These are phyloP conservation scores for Chascanopsetta lugubris DNA, from an alignment of 2,113 vertebrate genomes.

Conservation along the genomic window DNA sequence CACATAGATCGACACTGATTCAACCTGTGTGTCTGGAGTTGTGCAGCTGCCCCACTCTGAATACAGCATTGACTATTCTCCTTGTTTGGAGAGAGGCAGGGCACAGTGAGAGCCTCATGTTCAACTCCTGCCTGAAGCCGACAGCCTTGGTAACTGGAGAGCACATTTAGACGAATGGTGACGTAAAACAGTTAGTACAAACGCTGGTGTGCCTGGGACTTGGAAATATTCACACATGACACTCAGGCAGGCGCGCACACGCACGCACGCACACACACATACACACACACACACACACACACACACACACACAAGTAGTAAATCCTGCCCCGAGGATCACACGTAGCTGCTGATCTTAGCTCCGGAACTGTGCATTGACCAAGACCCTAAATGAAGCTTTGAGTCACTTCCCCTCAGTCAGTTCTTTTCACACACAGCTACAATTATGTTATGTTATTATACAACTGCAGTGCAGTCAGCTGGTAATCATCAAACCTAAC, in stretches of 20 bases:
- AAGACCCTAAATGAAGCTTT: neutral
- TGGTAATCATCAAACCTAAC: neutral
- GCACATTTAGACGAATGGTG: constrained; percentile 34
- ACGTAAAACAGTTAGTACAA: constrained; percentile 34
- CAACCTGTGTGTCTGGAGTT: neutral
- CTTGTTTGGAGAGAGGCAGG: constrained; percentile 44
- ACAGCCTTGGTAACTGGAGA: constrained; percentile 46
- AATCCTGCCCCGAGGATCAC: constrained; percentile 39
- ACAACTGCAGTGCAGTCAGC: too few species aligned
- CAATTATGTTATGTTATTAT: neutral
- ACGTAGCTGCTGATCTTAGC: constrained; percentile 28
- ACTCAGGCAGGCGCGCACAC: neutral
- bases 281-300: constrained; percentile 14
- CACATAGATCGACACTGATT: neutral
- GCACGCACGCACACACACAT: constrained; percentile 12
- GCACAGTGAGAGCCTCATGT: constrained; percentile 3
- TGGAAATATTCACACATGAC: constrained; percentile 47
- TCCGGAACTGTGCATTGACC: constrained; percentile 6
- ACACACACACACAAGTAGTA: constrained; percentile 32
- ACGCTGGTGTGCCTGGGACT: constrained; percentile 14
- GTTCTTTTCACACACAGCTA: neutral
- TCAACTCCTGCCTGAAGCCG: constrained; percentile 21
- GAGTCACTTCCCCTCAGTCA: neutral
- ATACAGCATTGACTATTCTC: constrained; percentile 25
- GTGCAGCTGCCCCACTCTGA: constrained; percentile 8